Base-by-base conservation (phyloP, 1,140 invertebrate genomes). In the Dendroctonus valens region DNA sequence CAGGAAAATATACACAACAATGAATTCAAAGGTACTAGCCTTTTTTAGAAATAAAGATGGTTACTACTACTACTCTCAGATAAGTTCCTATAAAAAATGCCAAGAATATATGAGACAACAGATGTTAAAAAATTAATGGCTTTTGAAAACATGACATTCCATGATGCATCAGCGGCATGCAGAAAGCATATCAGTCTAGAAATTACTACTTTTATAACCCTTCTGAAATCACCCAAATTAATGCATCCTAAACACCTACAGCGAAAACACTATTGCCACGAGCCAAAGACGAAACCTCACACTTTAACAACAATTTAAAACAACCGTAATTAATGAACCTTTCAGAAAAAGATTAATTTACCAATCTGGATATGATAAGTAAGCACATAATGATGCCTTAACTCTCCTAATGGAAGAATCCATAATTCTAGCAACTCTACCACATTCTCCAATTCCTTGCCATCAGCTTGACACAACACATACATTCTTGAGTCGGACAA, bases 91-190 rank as follows among this genome's bases (percentile, higher is more conserved):
- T 14, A 55, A 55, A 15, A 37, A 6, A 7, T 55, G 53, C 39
- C 53, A 11, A 38, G 53, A 55, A 55, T 55, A 26, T 39, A 41
- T 38, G 39, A 6, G 53, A 41, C 53, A 55, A 41, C 7, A 55
- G 14, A 55, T 7, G 39, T 55, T 37, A 55, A 55, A 41, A 7
- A 55, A 41, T 37, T 55, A 41, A 55, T 50, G 49, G 49, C 49
- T 11, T 50, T 11, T 14, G 49, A 50, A 50, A 50, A 50, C 49
- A 8, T 50, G 15, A 8, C 49, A 50, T 14, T 50, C 7, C n/a
- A 44, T 44, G 42, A 7, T 7, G 7, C 7, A 44, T 44, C 7
- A 7, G 7, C n/a, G 7, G 7, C 7, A 44, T 44, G n/a, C 7
- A 44, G 7, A 7, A 44, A 44, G n/a, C 7, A 7, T 7, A 44